These are phyloP conservation scores for Flexamia atlantica DNA, from an alignment of 2,888 invertebrate genomes.

Conservation along the genomic window DNA sequence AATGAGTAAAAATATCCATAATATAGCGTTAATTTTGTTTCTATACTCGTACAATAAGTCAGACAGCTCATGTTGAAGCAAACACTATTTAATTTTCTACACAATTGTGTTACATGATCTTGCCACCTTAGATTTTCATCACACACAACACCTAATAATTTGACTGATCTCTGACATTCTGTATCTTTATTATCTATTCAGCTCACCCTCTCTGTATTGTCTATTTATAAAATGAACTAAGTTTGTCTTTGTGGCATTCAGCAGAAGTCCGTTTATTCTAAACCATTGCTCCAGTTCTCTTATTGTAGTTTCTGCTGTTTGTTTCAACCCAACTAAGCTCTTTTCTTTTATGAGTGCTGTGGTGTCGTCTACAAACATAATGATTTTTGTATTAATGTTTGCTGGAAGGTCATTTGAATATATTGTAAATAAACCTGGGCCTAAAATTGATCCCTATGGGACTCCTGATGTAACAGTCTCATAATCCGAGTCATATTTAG, in stretches of 20 bases:
- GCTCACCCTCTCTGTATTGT: background rate
- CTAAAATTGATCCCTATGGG: constrained; percentile 47
- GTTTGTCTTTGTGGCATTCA: constrained; percentile 26
- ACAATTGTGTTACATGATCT: background rate
- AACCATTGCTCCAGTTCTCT: constrained; percentile 31
- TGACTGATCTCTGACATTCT: background rate
- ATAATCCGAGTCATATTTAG: constrained; percentile 4
- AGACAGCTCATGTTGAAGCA: constrained; percentile 29
- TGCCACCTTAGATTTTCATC: constrained; percentile 24
- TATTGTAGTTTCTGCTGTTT: background rate
- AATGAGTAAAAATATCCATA: no score
- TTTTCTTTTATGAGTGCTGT: constrained; percentile 15
- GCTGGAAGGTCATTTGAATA: constrained; percentile 33
- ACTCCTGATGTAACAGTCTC: constrained; percentile 19
- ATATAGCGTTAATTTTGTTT: constrained; percentile 9
- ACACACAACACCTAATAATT: constrained; percentile 22
- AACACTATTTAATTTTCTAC: constrained; percentile 15
- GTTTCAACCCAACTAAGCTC: background rate
- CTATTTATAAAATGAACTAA: constrained; percentile 27
- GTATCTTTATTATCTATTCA: constrained; percentile 2
- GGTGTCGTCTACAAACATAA: constrained; percentile 37
- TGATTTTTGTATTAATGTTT: constrained; percentile 12
- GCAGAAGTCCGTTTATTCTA: constrained; percentile 10
- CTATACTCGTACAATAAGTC: background rate
- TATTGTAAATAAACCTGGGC: constrained; percentile 29